These are phyloP conservation scores for Rhopalosiphum nymphaeae DNA, from an alignment of 2,888 invertebrate species.

Conservation along the genomic window DNA sequence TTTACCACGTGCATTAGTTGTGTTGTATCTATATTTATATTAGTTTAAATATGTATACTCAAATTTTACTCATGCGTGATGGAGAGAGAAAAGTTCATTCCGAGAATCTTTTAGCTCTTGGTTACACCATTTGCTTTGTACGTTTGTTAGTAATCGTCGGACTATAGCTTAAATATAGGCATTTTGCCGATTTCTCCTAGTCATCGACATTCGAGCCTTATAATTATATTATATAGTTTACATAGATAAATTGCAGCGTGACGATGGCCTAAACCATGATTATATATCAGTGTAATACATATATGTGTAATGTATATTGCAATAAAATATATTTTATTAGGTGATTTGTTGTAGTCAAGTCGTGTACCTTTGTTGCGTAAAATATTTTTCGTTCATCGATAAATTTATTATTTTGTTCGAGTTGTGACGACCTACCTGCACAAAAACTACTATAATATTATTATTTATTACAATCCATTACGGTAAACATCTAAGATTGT, in stretches of 20 bases:
- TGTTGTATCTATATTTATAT: neutral
- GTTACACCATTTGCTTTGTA: neutral
- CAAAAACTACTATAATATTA: neutral
- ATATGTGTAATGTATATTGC: neutral
- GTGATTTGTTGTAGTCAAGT: neutral
- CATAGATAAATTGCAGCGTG: neutral
- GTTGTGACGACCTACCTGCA: neutral
- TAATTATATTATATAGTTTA: neutral
- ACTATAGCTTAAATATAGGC: neutral
- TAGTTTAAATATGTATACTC: neutral
- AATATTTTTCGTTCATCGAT: neutral
- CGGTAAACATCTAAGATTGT: neutral
- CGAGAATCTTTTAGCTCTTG: neutral
- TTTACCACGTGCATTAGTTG: neutral
- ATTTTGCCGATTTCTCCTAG: neutral
- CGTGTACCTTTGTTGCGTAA: neutral
- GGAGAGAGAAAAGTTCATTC: neutral
- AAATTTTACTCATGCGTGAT: neutral
- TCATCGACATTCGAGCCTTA: neutral
- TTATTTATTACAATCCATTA: slow-evolving; percentile 24
- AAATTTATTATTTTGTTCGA: slow-evolving; percentile 9
- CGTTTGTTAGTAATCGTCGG: neutral
- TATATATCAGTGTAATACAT: neutral
- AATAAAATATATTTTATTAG: slow-evolving; percentile 13
- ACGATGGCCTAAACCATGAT: neutral